Percentiles rank a stretch among this genome's conserved stretches.
These are phyloP conservation scores for Ooceraea biroi DNA, from an alignment of 1,140 invertebrate genomes.

Conservation along the genomic window DNA sequence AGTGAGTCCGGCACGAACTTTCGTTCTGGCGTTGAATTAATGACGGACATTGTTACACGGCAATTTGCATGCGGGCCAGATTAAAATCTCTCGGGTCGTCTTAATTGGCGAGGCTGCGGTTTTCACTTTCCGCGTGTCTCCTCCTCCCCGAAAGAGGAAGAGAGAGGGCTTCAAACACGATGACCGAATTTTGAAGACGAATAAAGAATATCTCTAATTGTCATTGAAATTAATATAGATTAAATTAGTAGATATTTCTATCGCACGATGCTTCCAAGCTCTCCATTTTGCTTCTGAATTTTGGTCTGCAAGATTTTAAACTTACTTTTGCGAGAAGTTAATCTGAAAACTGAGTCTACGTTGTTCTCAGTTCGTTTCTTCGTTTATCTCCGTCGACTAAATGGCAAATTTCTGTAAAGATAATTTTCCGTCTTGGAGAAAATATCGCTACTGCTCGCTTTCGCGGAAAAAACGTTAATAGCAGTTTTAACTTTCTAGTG, in stretches of 20 bases:
- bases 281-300: background rate
- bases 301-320: background rate
- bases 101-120: conserved; percentile 49
- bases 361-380: background rate
- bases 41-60: conserved; percentile 55
- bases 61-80: conserved; percentile 49
- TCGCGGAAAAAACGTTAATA: conserved; percentile 31
- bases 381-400: background rate
- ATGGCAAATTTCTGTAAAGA: background rate
- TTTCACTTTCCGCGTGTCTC: conserved; percentile 48
- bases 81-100: conserved; percentile 51
- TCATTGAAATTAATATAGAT: too few species aligned
- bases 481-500: conserved; percentile 85
- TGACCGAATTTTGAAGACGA: conserved; percentile 29
- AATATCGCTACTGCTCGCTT: conserved; percentile 29
- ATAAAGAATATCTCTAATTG: background rate
- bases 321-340: background rate
- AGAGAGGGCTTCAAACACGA: too few species aligned
- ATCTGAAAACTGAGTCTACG: background rate
- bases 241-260: too few species aligned
- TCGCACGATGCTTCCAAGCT: too few species aligned
- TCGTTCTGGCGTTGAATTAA: conserved; percentile 60
- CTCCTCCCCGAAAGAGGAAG: background rate
- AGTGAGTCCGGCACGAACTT: conserved; percentile 86
- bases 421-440: background rate